Evolutionary conservation across 2,797 vertebrate species (phyloP), one percentile per base, ranked within the genome.

Genomic region (Sebastes taczanowskii): DNA sequence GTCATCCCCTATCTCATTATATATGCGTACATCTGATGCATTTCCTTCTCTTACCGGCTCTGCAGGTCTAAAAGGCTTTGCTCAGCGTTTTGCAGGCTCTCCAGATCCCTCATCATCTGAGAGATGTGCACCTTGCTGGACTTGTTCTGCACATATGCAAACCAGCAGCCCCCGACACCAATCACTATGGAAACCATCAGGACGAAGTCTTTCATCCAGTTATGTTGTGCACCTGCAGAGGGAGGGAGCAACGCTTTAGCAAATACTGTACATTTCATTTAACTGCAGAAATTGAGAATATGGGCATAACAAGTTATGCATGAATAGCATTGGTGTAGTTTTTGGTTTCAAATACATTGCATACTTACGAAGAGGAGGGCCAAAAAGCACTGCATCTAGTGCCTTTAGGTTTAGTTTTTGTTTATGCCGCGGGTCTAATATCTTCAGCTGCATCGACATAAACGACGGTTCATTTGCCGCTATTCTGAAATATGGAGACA

Each of bases 41-140:
- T 25, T 25, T 46, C 6, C 27, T 10, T 13, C 3, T 46, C 88
- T 92, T 86, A 99, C 98, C 97, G 98, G 90, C 96, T 96, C 91
- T 99, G 98, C 85, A 99, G 94, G 76, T 99, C 98, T 75, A 96
- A 88, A 30, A 99, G 97, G 89, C 98, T 99, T 87, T 97, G 96
- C 84, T 99, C 98, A 4, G 98, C 98, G 2, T 95, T 94, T 73
- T 99, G 98, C 14, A 99, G 95, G 81, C 98, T 98, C 86, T 99
- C 98, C 92, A 99, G 94, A 70, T 99, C 98, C 95, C 96, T 99
- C 98, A 99, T 99, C 98, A 99, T 99, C 95, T 97, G 97, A 78
- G 96, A 96, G 88, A 99, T 96, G 92, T 99, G 98, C 86, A 99
- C 97, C 94, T 97, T 98, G 71, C 98, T 99, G 66, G 97, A 97